Percentiles rank a stretch among this genome's conserved stretches.
phyloP scores from a whole-genome alignment of 2,888 invertebrate genomes.

The Oligia latruncula region DNA sequence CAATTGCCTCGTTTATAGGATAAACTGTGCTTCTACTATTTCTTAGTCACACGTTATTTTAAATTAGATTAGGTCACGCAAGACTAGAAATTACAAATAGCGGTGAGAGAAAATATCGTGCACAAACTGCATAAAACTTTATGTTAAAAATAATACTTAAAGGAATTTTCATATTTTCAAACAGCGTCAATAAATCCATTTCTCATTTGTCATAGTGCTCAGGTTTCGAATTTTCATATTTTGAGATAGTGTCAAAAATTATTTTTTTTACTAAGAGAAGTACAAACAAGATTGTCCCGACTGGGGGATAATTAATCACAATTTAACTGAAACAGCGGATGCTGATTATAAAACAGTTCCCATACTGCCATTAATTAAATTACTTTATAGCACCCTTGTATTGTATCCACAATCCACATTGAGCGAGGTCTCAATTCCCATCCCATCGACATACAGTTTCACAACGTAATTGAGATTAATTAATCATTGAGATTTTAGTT shows the following conservation, averaged over 20 bases:
- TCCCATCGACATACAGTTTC: slow-evolving; percentile 23
- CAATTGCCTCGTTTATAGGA: slow-evolving; percentile 48
- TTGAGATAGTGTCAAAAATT: neutral
- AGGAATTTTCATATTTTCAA: neutral
- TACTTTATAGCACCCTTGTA: slow-evolving; percentile 32
- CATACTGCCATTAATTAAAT: slow-evolving; percentile 17
- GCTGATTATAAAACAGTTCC: slow-evolving; percentile 39
- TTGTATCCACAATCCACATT: slow-evolving; percentile 22
- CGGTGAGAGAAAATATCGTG: neutral
- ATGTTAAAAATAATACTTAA: neutral
- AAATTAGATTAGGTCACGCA: slow-evolving; percentile 1
- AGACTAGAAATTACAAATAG: slow-evolving; percentile 14
- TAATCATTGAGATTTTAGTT: slow-evolving; percentile 4
- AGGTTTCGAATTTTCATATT: neutral
- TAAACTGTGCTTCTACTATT: slow-evolving; percentile 29
- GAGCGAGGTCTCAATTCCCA: slow-evolving; percentile 28
- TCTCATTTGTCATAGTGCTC: too few relatives aligned
- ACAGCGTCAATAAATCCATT: too few relatives aligned
- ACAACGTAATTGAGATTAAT: slow-evolving; percentile 5
- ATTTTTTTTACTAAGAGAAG: neutral
- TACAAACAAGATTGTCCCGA: neutral
- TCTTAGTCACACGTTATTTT: slow-evolving; percentile 24
- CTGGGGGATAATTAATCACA: neutral
- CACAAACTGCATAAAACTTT: neutral
- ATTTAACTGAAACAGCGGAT: slow-evolving; percentile 33